phyloP scores from a whole-genome alignment of 1,140 invertebrate species.

The Triops cancriformis region DNA sequence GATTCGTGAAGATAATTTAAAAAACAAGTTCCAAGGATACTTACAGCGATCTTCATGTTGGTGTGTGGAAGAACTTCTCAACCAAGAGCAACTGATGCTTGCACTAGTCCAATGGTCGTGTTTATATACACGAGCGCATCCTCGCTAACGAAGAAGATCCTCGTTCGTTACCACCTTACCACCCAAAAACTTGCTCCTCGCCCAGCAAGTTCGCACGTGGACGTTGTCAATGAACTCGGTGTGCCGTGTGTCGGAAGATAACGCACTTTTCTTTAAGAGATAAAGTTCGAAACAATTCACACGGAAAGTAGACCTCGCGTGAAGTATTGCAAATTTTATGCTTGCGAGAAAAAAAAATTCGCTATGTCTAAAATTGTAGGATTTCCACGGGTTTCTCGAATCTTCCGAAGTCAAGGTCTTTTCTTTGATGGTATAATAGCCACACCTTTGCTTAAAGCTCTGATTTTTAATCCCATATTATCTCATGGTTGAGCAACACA shows the following conservation, averaged over 20 bases:
- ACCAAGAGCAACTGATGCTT: conserved; percentile 9
- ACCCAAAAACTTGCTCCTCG: neutral
- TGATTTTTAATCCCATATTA: neutral
- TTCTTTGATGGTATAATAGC: neutral
- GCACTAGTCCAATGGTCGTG: neutral
- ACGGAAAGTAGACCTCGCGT: too few species aligned
- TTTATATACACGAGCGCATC: neutral
- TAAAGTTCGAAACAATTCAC: too few species aligned
- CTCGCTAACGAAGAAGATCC: neutral
- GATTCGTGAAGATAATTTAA: neutral
- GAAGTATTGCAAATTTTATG: too few species aligned
- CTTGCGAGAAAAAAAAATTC: neutral
- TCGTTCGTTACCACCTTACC: neutral
- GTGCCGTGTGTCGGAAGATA: neutral
- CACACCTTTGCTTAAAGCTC: neutral
- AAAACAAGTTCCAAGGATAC: conserved; percentile 16
- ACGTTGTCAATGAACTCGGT: conserved; percentile 4
- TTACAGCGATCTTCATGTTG: conserved; percentile 35
- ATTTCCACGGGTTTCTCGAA: neutral
- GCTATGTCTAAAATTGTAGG: neutral
- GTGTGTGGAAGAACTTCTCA: conserved; percentile 1
- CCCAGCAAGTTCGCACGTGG: neutral
- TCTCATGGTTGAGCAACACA: too few species aligned
- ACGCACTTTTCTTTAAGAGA: neutral
- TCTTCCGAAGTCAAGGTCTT: neutral